Percentiles rank a stretch among this genome's conserved stretches.
Evolutionary conservation across 2,113 vertebrate species (phyloP).

Genomic region (Cavia porcellus): DNA sequence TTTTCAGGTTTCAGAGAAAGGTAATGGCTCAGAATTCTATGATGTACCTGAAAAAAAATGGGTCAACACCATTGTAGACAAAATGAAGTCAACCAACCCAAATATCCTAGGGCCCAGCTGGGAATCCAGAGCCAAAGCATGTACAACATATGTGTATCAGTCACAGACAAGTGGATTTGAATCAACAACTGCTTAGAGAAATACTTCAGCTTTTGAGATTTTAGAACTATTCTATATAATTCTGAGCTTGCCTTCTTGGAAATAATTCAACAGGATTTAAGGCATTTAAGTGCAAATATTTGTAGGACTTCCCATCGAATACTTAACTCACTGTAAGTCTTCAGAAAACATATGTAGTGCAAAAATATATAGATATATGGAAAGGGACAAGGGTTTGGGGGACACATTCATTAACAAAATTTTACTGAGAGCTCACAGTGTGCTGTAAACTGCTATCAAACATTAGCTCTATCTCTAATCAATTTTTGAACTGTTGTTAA

Average conservation of each 20-base stretch:
- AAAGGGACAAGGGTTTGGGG: neutral
- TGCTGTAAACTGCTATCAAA: neutral
- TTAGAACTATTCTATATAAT: neutral
- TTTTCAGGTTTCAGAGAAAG: conserved; percentile 48
- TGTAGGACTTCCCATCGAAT: neutral
- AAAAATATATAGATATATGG: neutral
- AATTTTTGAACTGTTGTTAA: neutral
- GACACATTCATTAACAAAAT: neutral
- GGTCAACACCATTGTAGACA: rapidly evolving
- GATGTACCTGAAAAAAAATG: neutral
- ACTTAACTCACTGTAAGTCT: neutral
- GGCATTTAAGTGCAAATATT: neutral
- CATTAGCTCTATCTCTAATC: neutral
- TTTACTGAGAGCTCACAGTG: neutral
- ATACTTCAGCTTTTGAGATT: neutral
- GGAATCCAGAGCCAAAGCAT: neutral
- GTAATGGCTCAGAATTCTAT: neutral
- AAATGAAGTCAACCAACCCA: neutral
- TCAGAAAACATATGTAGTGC: neutral
- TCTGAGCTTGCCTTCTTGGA: neutral
- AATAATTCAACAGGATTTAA: neutral
- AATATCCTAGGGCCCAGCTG: neutral
- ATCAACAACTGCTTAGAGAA: neutral
- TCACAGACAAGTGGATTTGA: neutral
- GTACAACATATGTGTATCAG: neutral